A percentile compares a stretch with the other conserved stretches of the same genome.
Conservation (phyloP, 2,888 invertebrate genomes). For the Metallyticus violacea region DNA sequence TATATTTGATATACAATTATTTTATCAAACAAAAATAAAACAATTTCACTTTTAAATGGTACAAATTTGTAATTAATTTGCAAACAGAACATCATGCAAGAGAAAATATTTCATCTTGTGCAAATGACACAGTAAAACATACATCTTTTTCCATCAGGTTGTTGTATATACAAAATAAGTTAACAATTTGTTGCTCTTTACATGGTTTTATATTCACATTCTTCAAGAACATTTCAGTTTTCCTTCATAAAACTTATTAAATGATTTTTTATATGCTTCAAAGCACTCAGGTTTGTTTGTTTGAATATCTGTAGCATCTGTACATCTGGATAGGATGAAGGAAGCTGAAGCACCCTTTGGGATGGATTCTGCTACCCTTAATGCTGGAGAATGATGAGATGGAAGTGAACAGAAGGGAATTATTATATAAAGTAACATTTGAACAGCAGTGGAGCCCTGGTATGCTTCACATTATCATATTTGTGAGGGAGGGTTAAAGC, state of each 20-base stretch:
- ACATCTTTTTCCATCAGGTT: not conserved
- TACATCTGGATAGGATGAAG: not conserved
- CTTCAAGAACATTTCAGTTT: not conserved
- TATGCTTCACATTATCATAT: not conserved
- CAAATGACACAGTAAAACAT: not conserved
- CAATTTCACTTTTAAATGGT: not conserved
- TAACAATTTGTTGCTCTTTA: not conserved
- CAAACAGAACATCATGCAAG: not conserved
- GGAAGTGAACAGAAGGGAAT: not conserved
- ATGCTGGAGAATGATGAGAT: not conserved
- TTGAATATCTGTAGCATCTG: not conserved
- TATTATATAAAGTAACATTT: not conserved
- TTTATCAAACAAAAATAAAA: constrained; percentile 9
- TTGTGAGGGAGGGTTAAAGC: no score
- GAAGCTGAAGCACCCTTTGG: not conserved
- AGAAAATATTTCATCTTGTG: not conserved
- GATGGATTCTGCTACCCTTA: no score
- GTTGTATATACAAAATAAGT: not conserved
- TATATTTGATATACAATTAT: constrained; percentile 14
- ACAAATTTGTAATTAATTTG: not conserved
- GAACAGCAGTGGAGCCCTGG: not conserved
- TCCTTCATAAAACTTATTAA: no score
- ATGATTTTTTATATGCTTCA: no score
- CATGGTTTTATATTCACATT: not conserved
- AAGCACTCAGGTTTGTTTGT: not conserved